Base-by-base conservation (phyloP, 2,888 invertebrate species). In the Toxonevra muliebris region DNA sequence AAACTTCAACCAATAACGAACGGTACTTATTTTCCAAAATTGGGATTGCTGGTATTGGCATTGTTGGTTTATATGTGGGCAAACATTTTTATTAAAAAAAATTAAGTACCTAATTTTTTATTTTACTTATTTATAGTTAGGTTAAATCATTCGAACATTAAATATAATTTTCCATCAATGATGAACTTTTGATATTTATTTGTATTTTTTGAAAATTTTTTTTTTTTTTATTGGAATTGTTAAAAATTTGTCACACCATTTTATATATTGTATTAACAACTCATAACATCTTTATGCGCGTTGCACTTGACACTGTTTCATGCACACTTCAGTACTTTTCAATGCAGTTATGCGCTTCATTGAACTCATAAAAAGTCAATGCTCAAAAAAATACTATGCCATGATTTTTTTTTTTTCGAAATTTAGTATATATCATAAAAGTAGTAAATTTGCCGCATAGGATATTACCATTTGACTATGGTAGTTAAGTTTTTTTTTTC, bases 311-410 rank as follows among this genome's bases (percentile, higher is more conserved):
- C 10, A 54, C 54, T 19, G 8, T 54, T 54, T 54, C 8, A 10
- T 54, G 41, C 15, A 17, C 52, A 59, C 41, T 59, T 19, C 41
- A 40, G 58, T 52, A 42, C 58, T 40, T 42, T 30, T 41, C 40
- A 58, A 58, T 52, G 41, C 30, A 65, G 64, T 52, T 41, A 41
- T 41, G 57, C 52, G 42, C 65, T 65, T 52, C 42, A 65, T 42
- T 54, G 19, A 17, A 54, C 54, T 12, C 10, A 4, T 9, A 15
- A 48, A 48, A 48, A 48, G 7, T 30, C 30, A 30, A 30, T 30
- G 30, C 30, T 30, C 30, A 30, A 30, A 30, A 30, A 30, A 30
- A 7, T 30, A 7, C 30, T 4, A 30, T 30, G 3, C n/a, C n/a
- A n/a, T n/a, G n/a, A n/a, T n/a, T n/a, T n/a, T n/a, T n/a, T n/a